Percentiles rank a stretch among this genome's conserved stretches.
Conservation (phyloP, 2,113 vertebrate genomes). For the Mesocricetus auratus region DNA sequence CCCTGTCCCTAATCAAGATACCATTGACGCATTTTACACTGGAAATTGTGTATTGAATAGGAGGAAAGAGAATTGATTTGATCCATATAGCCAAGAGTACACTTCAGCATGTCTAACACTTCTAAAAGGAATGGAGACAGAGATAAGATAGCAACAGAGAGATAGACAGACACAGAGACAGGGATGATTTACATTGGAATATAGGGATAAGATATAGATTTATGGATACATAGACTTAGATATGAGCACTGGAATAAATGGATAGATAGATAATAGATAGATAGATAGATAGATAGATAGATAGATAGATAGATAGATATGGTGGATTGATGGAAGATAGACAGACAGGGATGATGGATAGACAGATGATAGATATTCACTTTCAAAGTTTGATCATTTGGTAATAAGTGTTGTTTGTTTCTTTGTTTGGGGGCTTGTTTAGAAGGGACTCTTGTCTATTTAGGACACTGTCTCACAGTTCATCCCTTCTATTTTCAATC, state of each 20-base stretch:
- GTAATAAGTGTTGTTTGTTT: background rate
- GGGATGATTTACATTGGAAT: background rate
- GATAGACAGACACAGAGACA: background rate
- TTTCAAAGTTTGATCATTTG: background rate
- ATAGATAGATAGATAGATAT: background rate
- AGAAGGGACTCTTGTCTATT: background rate
- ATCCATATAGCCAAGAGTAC: background rate
- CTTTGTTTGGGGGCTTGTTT: background rate
- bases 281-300: background rate
- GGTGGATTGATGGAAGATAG: background rate
- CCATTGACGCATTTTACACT: background rate
- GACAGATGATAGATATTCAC: background rate
- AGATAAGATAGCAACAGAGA: background rate
- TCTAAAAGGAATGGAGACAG: background rate
- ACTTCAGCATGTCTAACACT: background rate
- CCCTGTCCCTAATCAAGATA: background rate
- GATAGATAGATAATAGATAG: background rate
- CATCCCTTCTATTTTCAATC: background rate
- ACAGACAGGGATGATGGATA: background rate
- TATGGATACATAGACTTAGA: background rate
- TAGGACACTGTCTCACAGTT: background rate
- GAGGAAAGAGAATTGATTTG: background rate
- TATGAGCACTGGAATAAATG: background rate
- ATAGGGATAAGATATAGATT: background rate
- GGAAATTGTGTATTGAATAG: background rate